Percentiles rank a stretch among this genome's conserved stretches.
Conservation (phyloP, 1,140 invertebrate genomes). For the Cataglyphis hispanica region DNA sequence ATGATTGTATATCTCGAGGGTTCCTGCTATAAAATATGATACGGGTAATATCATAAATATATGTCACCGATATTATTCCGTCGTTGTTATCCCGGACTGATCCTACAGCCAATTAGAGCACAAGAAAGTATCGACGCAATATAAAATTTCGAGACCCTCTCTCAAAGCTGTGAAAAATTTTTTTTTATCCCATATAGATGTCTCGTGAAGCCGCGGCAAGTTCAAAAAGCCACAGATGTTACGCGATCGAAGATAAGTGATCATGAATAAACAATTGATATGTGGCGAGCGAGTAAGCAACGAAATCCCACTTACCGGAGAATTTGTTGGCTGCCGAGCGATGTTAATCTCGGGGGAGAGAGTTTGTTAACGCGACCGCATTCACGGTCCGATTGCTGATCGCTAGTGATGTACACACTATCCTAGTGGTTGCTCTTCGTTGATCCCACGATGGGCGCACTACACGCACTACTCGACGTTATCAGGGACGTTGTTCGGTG, state of each 20-base stretch:
- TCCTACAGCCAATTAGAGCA: not conserved
- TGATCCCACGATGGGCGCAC: conserved; percentile 13
- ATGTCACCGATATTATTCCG: not conserved
- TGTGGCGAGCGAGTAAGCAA: not conserved
- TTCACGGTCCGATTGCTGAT: conserved; percentile 28
- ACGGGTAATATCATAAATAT: conserved; percentile 21
- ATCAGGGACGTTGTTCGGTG: conserved; percentile 6
- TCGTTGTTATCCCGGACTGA: conserved; percentile 17
- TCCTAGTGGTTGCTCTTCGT: not conserved
- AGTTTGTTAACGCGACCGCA: conserved; percentile 49
- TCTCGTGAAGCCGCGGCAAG: not conserved
- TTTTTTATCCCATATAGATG: not conserved
- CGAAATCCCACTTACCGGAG: conserved; percentile 15
- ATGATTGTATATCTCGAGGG: conserved; percentile 6
- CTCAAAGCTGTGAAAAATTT: not conserved
- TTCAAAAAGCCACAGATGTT: not conserved
- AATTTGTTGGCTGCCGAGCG: not conserved
- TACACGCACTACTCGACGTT: conserved; percentile 1
- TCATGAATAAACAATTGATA: not conserved
- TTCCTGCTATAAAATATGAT: not conserved
- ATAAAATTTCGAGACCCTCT: not conserved
- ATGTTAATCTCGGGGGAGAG: conserved; percentile 1
- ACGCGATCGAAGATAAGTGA: not conserved
- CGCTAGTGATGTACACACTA: not conserved
- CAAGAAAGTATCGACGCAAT: not conserved